phyloP scores from a whole-genome alignment of 2,113 vertebrate species.

The Microcebus tavaratra region DNA sequence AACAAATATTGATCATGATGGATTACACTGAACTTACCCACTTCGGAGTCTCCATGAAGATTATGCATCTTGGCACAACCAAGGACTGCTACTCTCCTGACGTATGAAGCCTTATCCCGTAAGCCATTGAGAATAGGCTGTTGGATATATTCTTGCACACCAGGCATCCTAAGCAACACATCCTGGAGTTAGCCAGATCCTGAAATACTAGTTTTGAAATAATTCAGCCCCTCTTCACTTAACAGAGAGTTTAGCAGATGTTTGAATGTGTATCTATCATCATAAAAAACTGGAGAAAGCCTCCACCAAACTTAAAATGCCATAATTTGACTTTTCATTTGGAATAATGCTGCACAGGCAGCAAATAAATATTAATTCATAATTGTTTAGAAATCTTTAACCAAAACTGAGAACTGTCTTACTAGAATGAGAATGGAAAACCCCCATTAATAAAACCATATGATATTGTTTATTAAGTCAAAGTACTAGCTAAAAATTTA shows the following conservation, averaged over 20 bases:
- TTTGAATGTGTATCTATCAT: conserved; percentile 3
- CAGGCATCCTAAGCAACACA: conserved; percentile 89
- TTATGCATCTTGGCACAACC: conserved; percentile 95
- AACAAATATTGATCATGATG: neutral
- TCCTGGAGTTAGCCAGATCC: neutral
- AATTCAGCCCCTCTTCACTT: neutral
- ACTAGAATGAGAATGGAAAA: neutral
- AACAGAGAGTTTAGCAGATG: neutral
- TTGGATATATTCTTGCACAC: conserved; percentile 93
- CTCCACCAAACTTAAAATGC: conserved; percentile 6
- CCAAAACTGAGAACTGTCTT: neutral
- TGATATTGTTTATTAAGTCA: neutral
- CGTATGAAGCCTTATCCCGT: conserved; percentile 94
- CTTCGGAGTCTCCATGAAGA: conserved; percentile 90
- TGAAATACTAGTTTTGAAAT: conserved; percentile 32
- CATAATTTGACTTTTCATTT: conserved; percentile 13
- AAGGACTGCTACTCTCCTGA: conserved; percentile 94
- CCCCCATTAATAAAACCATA: neutral
- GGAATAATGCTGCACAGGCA: neutral
- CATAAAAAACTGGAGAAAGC: neutral
- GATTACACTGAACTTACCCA: conserved; percentile 85
- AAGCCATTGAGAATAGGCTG: conserved; percentile 93
- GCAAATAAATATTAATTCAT: neutral
- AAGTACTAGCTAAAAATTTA: conserved; percentile 20
- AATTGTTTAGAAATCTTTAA: conserved; percentile 24